Percentiles rank a stretch among this genome's conserved stretches.
These are phyloP conservation scores for Bovichtus variegatus DNA, from an alignment of 2,797 vertebrate species.

Conservation along the genomic window DNA sequence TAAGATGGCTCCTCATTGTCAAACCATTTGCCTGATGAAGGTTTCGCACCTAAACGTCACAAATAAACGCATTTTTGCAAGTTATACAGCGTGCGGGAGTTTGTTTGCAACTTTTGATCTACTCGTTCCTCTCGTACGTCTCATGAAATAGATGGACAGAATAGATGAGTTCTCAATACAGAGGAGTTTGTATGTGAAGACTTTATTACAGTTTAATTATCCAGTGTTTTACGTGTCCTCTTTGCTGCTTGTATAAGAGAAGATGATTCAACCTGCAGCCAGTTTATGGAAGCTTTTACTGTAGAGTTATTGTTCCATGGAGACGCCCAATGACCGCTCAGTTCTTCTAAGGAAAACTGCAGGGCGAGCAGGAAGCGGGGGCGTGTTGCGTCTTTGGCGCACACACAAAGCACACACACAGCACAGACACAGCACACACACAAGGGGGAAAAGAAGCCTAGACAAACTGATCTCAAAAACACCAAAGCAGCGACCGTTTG, in stretches of 20 bases:
- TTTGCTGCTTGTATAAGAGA: background rate
- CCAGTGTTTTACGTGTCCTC: background rate
- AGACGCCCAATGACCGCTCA: background rate
- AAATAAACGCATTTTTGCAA: no score
- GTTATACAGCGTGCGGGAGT: no score
- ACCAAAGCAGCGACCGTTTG: background rate
- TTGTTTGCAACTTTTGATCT: no score
- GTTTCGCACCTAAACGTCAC: no score
- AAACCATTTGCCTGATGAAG: no score
- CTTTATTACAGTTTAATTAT: background rate
- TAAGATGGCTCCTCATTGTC: no score
- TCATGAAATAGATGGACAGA: no score
- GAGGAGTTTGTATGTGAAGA: no score
- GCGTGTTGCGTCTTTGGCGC: constrained; percentile 16
- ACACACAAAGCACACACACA: no score
- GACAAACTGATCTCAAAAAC: constrained; percentile 7
- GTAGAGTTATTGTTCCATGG: background rate
- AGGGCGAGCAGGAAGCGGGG: background rate
- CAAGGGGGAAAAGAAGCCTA: background rate
- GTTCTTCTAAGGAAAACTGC: constrained; percentile 17
- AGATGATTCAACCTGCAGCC: background rate
- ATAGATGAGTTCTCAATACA: no score
- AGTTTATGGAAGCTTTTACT: constrained; percentile 17
- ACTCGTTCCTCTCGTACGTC: no score
- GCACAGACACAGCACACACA: no score